Evolutionary conservation across 2,113 vertebrate genomes (phyloP).

Genomic region (Geothlypis trichas): DNA sequence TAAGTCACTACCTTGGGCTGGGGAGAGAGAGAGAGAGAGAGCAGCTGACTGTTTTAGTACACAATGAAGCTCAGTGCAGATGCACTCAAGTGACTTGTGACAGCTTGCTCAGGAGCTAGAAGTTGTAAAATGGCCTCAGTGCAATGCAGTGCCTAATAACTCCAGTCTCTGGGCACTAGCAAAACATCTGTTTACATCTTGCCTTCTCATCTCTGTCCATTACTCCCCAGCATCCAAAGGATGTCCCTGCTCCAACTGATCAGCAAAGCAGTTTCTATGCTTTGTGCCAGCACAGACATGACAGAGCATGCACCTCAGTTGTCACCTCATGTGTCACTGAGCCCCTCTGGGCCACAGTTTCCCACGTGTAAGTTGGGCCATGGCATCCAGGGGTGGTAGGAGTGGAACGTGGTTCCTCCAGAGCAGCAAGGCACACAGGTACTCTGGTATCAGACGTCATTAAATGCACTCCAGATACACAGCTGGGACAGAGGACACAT

Average conservation of each 20-base stretch:
- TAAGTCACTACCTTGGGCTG: not conserved
- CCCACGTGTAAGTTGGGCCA: accelerated
- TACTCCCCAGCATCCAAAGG: not conserved
- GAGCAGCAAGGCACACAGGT: accelerated
- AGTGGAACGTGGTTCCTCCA: accelerated
- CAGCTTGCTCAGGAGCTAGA: not conserved
- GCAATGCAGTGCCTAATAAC: not conserved
- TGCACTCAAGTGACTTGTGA: not conserved
- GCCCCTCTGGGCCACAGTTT: not conserved
- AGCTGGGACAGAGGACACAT: not conserved
- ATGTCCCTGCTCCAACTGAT: not conserved
- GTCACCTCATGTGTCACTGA: accelerated
- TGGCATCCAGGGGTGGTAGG: accelerated
- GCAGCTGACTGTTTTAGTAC: not conserved
- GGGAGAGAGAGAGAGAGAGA: not conserved
- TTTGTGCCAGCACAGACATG: not conserved
- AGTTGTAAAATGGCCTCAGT: not conserved
- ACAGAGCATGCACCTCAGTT: not conserved
- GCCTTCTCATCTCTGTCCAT: not conserved
- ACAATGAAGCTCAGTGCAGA: not conserved
- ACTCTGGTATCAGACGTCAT: not conserved
- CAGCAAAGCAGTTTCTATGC: accelerated
- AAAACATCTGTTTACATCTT: not conserved
- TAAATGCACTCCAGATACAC: not conserved
- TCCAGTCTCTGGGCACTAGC: not conserved